Percentiles rank a stretch among this genome's conserved stretches.
Evolutionary conservation across 2,888 invertebrate species (phyloP).

Genomic region (Nebria salina): DNA sequence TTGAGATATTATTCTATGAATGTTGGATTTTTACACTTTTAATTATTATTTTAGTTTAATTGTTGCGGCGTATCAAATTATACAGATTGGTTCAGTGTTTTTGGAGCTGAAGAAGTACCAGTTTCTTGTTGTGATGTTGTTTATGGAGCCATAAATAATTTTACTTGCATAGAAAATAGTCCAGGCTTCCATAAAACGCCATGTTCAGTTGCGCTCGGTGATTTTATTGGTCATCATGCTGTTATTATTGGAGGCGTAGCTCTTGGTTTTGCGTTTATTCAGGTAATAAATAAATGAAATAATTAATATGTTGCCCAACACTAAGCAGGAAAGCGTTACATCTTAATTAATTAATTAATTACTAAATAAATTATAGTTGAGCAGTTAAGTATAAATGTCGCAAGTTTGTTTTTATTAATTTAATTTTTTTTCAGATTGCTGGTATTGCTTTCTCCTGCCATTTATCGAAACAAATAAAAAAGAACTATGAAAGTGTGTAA

Average conservation of each 20-base stretch:
- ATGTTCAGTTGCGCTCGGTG: constrained; percentile 72
- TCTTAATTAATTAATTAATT: background rate
- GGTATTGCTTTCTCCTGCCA: constrained; percentile 92
- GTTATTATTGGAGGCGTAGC: constrained; percentile 83
- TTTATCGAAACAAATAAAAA: constrained; percentile 88
- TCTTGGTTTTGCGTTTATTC: constrained; percentile 83
- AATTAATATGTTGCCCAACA: constrained; percentile 6
- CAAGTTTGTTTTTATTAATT: constrained; percentile 42
- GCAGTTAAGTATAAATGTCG: constrained; percentile 29
- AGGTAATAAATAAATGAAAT: constrained; percentile 68
- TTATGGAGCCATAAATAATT: constrained; percentile 63
- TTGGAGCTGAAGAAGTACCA: constrained; percentile 65
- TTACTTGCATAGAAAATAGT: constrained; percentile 56
- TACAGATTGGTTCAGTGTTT: constrained; percentile 69
- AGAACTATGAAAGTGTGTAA: constrained; percentile 77
- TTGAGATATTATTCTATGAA: background rate
- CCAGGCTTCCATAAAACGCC: constrained; percentile 67
- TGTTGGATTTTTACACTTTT: constrained; percentile 26
- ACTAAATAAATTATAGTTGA: constrained; percentile 24
- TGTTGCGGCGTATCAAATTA: constrained; percentile 78
- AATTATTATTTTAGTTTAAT: constrained; percentile 66
- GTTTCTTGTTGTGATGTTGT: constrained; percentile 71
- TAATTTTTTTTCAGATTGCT: constrained; percentile 72
- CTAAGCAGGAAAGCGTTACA: background rate
- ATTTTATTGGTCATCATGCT: constrained; percentile 75